Evolutionary conservation across 2,888 invertebrate genomes (phyloP), one percentile per base, ranked within the genome.

Genomic region (Andrena dorsata): DNA sequence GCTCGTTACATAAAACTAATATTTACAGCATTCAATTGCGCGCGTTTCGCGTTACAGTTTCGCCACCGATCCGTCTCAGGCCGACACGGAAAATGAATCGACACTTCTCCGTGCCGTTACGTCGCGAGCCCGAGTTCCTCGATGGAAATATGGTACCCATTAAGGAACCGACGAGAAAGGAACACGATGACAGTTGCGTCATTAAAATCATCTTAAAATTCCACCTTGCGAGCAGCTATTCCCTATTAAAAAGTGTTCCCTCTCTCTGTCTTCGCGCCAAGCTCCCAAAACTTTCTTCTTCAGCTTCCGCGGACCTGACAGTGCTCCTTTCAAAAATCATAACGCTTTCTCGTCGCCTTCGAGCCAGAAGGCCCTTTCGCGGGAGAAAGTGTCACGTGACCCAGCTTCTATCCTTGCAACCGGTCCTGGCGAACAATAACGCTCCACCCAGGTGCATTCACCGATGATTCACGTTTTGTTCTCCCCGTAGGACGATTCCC

Each of bases 321-420:
- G 26, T 10, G 10, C 10, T 56, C 13, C 10, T 56, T 56, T 56
- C 0, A 56, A 56, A 56, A 56, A 56, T 56, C 23, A 41, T 23
- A 49, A 23, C 16, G 8, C 26, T 32, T 20, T 60, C 32, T 49
- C 41, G 20, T n/a, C 63, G 30, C n/a, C 10, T 16, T 63, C 20
- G 16, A 16, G 20, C 0, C 58, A 66, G 86, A 64, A 84, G 77
- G 53, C 32, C 71, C 65, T 73, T 65, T 76, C 26, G 51, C 10
- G 7, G 80, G 85, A 79, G 86, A 86, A 87, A 87, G 86, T 81
- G 60, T 56, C 65, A 65, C 60, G 74, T 65, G 76, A 49, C 58
- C 58, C 35, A 74, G 71, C 41, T 77, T 75, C 65, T 68, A 41
- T 83, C 74, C 61, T 30, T 30, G 20, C n/a, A 74, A 74, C 71